phyloP scores from a whole-genome alignment of 2,797 vertebrate species.

The Eulemur coronatus region DNA sequence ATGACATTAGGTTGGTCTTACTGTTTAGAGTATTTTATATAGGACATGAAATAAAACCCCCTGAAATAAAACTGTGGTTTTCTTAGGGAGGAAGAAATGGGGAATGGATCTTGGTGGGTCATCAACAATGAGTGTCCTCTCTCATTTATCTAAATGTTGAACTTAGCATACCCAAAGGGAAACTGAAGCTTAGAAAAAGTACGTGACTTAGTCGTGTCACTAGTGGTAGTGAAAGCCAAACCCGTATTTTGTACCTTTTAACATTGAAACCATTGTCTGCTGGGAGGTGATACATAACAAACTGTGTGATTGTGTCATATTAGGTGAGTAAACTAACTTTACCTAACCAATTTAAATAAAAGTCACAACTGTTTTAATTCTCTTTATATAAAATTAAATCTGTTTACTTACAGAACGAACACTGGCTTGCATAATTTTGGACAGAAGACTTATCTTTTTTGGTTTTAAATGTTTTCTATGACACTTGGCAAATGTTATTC shows the following conservation, averaged over 20 bases:
- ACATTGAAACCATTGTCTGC: not conserved
- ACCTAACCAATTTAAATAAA: not conserved
- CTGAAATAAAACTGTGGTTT: not conserved
- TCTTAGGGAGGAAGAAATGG: not conserved
- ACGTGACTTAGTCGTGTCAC: not conserved
- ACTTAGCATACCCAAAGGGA: not conserved
- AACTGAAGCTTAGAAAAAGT: not conserved
- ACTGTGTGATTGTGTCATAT: not conserved
- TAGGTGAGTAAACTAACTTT: not conserved
- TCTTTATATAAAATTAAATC: not conserved
- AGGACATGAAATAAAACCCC: not conserved
- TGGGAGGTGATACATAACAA: not conserved
- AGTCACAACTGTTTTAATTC: not conserved
- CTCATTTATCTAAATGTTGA: not conserved
- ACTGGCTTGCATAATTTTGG: not conserved
- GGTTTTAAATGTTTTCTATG: not conserved
- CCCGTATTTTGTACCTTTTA: not conserved
- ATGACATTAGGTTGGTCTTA: not conserved
- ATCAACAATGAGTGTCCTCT: not conserved
- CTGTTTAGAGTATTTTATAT: not conserved
- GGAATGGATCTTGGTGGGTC: not conserved
- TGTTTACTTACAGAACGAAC: not conserved
- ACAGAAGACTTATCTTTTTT: not conserved
- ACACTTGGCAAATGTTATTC: not conserved
- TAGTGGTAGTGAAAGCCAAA: not conserved